Evolutionary conservation across 2,113 vertebrate genomes (phyloP).

Genomic region (Apistogramma diplotaenia): DNA sequence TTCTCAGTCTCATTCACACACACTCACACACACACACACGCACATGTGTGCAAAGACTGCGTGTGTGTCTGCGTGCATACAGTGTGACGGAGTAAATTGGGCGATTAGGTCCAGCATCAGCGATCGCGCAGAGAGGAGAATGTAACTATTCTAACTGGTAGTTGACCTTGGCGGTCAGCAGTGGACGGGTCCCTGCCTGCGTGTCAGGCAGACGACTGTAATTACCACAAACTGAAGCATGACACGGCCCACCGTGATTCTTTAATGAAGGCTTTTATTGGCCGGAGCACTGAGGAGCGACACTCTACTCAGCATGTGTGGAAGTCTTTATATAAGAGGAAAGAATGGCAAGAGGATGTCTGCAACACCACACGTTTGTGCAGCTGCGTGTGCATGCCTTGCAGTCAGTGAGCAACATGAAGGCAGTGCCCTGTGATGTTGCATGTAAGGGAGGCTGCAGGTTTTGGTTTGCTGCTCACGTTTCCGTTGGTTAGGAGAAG

Average conservation of each 20-base stretch:
- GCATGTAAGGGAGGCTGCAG: background rate
- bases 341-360: background rate
- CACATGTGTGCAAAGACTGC: constrained; percentile 62
- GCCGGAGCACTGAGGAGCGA: constrained; percentile 78
- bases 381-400: background rate
- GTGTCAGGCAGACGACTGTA: constrained; percentile 87
- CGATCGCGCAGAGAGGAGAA: constrained; percentile 89
- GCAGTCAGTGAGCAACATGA: background rate
- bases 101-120: constrained; percentile 90
- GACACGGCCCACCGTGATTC: constrained; percentile 88
- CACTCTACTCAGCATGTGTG: constrained; percentile 68
- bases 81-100: constrained; percentile 84
- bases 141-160: constrained; percentile 91
- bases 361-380: background rate
- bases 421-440: background rate
- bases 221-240: constrained; percentile 93
- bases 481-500: no score
- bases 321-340: background rate
- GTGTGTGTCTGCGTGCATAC: constrained; percentile 2
- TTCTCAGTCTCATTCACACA: constrained; percentile 87
- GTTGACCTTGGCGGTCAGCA: constrained; percentile 93
- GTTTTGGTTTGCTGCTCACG: background rate
- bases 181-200: constrained; percentile 78
- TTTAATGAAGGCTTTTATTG: constrained; percentile 94
- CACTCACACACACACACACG: background rate